phyloP scores from a whole-genome alignment of 2,113 vertebrate genomes.

The Anser cygnoides region DNA sequence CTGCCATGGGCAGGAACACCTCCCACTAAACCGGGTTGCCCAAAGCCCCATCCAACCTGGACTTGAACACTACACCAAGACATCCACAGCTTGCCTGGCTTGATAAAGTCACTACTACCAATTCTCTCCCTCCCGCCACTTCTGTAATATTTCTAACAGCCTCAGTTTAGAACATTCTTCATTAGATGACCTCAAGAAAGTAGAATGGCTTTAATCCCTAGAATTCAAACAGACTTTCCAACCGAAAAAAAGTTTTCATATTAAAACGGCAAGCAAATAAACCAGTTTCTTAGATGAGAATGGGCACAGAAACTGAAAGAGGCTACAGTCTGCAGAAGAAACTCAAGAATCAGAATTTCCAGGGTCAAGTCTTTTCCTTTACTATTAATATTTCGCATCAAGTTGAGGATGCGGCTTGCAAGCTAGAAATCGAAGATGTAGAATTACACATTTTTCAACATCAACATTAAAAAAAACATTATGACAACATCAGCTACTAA shows the following conservation, averaged over 20 bases:
- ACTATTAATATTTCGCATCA: background rate
- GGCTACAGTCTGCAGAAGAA: background rate
- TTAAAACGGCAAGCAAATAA: background rate
- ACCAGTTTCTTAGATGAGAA: background rate
- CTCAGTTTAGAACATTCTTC: background rate
- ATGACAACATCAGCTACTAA: background rate
- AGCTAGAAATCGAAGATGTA: background rate
- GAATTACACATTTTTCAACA: background rate
- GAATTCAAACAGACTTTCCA: background rate
- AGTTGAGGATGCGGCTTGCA: background rate
- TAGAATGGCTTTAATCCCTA: background rate
- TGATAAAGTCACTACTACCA: background rate
- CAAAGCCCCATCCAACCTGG: too few relatives aligned
- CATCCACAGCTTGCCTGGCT: too few relatives aligned
- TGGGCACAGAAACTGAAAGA: background rate
- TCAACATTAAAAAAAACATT: background rate
- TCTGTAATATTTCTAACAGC: background rate
- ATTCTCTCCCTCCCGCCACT: background rate
- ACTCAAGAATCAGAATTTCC: background rate
- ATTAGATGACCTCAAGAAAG: background rate
- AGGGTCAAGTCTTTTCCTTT: background rate
- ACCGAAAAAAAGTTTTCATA: background rate
- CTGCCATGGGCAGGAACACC: too few relatives aligned
- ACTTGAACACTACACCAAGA: too few relatives aligned
- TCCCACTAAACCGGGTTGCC: too few relatives aligned